phyloP scores from a whole-genome alignment of 2,797 vertebrate species.

The Melanogrammus aeglefinus region DNA sequence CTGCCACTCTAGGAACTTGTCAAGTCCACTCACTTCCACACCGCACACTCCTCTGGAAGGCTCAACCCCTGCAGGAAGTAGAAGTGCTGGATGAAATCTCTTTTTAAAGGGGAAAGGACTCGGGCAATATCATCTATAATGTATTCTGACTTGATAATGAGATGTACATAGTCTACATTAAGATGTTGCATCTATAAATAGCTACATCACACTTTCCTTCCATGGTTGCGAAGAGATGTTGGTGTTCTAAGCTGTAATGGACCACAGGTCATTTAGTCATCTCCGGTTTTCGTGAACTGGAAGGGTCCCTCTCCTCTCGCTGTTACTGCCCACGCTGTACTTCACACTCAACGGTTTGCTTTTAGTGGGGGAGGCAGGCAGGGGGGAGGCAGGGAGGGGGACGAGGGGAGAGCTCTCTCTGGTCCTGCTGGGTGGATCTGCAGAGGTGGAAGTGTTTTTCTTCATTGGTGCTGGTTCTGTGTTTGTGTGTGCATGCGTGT shows the following conservation, averaged over 20 bases:
- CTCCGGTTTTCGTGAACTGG: neutral
- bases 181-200: neutral
- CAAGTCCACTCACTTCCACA: conserved; percentile 41
- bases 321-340: conserved; percentile 50
- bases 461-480: neutral
- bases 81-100: conserved; percentile 48
- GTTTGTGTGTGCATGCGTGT: neutral
- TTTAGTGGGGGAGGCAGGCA: conserved; percentile 9
- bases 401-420: neutral
- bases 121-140: conserved; percentile 62
- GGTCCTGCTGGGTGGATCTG: neutral
- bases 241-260: conserved; percentile 46
- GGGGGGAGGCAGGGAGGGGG: neutral
- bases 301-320: conserved; percentile 14
- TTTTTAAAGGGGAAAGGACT: conserved; percentile 31
- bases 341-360: conserved; percentile 38
- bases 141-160: conserved; percentile 48
- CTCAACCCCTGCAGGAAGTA: conserved; percentile 54
- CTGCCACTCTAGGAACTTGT: conserved; percentile 25
- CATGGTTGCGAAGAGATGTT: conserved; percentile 42
- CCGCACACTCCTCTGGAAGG: conserved; percentile 42
- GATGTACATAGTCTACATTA: too few relatives aligned
- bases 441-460: neutral
- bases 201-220: conserved; percentile 62
- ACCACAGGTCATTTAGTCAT: conserved; percentile 35